phyloP scores from a whole-genome alignment of 2,113 vertebrate genomes.

The Heloderma charlesbogerti region DNA sequence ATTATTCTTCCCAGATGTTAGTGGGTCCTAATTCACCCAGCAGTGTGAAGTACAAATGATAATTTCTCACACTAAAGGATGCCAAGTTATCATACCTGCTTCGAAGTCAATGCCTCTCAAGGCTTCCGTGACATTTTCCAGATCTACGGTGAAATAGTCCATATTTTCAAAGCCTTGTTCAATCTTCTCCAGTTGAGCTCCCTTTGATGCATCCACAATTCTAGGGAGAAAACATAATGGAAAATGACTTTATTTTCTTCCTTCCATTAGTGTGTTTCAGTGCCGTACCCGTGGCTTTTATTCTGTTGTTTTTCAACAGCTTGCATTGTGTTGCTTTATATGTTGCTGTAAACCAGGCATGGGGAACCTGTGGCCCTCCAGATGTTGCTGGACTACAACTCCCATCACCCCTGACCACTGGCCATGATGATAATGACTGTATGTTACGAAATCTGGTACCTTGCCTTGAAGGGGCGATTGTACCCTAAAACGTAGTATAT shows the following conservation, averaged over 20 bases:
- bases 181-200: constrained; percentile 85
- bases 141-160: constrained; percentile 90
- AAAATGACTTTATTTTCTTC: background rate
- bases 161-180: constrained; percentile 94
- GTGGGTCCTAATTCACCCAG: too few relatives aligned
- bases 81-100: constrained; percentile 58
- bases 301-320: background rate
- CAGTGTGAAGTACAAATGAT: background rate
- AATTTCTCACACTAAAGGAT: background rate
- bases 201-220: constrained; percentile 92
- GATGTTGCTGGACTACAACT: too few relatives aligned
- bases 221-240: constrained; percentile 65
- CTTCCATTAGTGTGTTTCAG: too few relatives aligned
- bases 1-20: background rate
- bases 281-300: background rate
- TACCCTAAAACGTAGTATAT: too few relatives aligned
- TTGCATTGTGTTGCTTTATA: too few relatives aligned
- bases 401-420: too few relatives aligned
- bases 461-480: too few relatives aligned
- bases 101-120: constrained; percentile 87
- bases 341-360: background rate
- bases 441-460: too few relatives aligned
- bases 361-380: too few relatives aligned
- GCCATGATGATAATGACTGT: too few relatives aligned
- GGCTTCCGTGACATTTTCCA: constrained; percentile 82